Evolutionary conservation across 30 jellyfish, hydroid and myxozoan genomes (phyloP).

Genomic region (Chironex yamaguchii): DNA sequence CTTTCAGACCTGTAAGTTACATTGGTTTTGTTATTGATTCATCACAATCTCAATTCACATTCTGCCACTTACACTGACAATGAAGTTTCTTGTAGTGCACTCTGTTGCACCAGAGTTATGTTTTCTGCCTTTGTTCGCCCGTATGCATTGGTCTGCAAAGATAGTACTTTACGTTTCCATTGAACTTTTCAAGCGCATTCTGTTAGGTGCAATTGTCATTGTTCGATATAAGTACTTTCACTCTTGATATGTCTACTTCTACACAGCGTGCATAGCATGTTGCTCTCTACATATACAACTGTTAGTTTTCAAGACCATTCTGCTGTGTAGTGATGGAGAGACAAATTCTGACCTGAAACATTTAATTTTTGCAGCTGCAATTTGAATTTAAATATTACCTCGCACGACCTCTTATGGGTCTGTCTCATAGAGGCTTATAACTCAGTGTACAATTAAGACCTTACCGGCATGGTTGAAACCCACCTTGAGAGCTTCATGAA

Average conservation of each 20-base stretch:
- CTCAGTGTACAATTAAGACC: slow-evolving; percentile 51
- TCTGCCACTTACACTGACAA: slow-evolving; percentile 37
- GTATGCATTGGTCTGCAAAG: slow-evolving; percentile 49
- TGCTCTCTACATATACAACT: slow-evolving; percentile 39
- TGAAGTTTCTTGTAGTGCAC: slow-evolving; percentile 36
- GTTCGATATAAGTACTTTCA: slow-evolving; percentile 44
- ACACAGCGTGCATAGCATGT: slow-evolving; percentile 40
- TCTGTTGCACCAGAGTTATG: slow-evolving; percentile 26
- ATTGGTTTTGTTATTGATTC: slow-evolving; percentile 44
- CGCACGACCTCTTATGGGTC: slow-evolving; percentile 39
- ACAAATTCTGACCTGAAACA: slow-evolving; percentile 43
- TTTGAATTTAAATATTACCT: slow-evolving; percentile 47
- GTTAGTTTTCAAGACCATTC: slow-evolving; percentile 57
- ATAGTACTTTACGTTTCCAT: slow-evolving; percentile 24
- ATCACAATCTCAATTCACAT: slow-evolving; percentile 21
- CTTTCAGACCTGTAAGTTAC: slow-evolving; percentile 10
- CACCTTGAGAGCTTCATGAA: slow-evolving; percentile 33
- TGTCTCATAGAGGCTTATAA: slow-evolving; percentile 54
- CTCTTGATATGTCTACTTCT: slow-evolving; percentile 26
- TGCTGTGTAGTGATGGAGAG: slow-evolving; percentile 70
- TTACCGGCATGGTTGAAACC: slow-evolving; percentile 63
- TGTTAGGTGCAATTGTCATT: slow-evolving; percentile 19
- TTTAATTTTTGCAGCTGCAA: slow-evolving; percentile 49
- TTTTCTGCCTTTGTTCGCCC: slow-evolving; percentile 67
- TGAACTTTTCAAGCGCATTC: slow-evolving; percentile 64